phyloP scores from a whole-genome alignment of 2,113 vertebrate genomes.

The Trochalopteron elliotii region DNA sequence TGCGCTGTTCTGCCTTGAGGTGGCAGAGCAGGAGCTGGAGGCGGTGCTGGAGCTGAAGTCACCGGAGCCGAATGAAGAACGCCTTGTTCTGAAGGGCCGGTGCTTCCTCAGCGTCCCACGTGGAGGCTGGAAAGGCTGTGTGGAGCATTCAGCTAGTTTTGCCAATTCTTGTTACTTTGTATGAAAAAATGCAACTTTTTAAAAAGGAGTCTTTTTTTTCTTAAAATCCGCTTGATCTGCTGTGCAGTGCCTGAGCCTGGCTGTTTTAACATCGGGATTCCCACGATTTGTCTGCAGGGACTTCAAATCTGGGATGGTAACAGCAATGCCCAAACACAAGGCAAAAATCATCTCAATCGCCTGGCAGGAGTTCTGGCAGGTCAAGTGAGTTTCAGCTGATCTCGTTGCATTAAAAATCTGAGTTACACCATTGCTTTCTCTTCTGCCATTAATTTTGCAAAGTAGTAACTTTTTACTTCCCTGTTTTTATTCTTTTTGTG shows the following conservation, averaged over 20 bases:
- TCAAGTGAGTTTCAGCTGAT: not conserved
- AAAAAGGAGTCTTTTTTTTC: constrained; percentile 30
- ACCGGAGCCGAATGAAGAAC: constrained; percentile 48
- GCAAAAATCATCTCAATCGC: not conserved
- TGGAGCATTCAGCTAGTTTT: not conserved
- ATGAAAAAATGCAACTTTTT: not conserved
- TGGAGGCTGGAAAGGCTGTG: not conserved
- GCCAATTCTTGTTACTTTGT: constrained; percentile 40
- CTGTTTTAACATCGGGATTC: not conserved
- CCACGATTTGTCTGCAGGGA: not conserved
- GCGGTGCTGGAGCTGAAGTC: not conserved
- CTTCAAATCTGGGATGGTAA: not conserved
- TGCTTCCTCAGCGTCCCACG: not conserved
- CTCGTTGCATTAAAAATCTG: not conserved
- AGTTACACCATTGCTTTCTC: not conserved
- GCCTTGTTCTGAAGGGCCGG: constrained; percentile 43
- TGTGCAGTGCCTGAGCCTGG: not conserved
- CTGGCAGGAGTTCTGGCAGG: not conserved
- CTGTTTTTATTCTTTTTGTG: not conserved
- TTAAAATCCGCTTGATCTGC: not conserved
- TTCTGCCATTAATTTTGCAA: not conserved
- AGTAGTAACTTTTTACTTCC: not conserved
- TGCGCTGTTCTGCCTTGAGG: not conserved
- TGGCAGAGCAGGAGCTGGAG: not conserved
- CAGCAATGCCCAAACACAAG: not conserved